Conservation (phyloP, 2,888 invertebrate genomes). For the Serripes groenlandicus region DNA sequence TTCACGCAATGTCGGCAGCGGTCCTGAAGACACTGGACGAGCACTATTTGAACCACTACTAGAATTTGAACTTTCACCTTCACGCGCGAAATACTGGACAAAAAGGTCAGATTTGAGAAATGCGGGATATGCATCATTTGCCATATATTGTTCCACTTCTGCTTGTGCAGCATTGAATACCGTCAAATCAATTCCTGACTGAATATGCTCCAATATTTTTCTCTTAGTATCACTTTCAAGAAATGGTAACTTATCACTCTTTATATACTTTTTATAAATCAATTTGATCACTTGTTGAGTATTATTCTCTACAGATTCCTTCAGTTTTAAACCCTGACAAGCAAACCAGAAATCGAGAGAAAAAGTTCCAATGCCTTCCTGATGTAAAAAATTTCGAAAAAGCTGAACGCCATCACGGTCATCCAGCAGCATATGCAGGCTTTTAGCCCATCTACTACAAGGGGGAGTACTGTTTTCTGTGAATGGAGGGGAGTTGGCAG, state of each 20-base stretch:
- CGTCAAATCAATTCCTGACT: conserved; percentile 88
- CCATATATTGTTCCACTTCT: conserved; percentile 94
- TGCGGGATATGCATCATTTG: conserved; percentile 95
- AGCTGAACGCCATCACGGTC: conserved; percentile 96
- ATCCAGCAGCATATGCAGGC: conserved; percentile 93
- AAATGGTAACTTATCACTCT: conserved; percentile 91
- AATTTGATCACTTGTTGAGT: conserved; percentile 91
- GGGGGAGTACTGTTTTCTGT: conserved; percentile 88
- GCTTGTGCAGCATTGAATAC: conserved; percentile 95
- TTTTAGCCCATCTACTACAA: conserved; percentile 96
- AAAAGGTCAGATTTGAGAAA: conserved; percentile 97
- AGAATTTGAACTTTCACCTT: conserved; percentile 81
- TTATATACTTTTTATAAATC: conserved; percentile 88
- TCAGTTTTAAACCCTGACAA: conserved; percentile 87
- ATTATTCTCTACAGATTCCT: conserved; percentile 87
- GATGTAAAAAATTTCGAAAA: conserved; percentile 89
- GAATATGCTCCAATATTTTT: conserved; percentile 88
- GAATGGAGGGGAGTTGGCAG: conserved; percentile 86
- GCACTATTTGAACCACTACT: conserved; percentile 84
- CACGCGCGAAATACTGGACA: conserved; percentile 88
- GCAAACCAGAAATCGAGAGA: conserved; percentile 94
- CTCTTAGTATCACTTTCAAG: conserved; percentile 93
- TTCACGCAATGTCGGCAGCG: conserved; percentile 93
- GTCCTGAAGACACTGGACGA: conserved; percentile 82
- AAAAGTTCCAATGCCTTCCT: conserved; percentile 83